Conservation (phyloP, 2,113 vertebrate genomes). For the Emberiza fucata region DNA sequence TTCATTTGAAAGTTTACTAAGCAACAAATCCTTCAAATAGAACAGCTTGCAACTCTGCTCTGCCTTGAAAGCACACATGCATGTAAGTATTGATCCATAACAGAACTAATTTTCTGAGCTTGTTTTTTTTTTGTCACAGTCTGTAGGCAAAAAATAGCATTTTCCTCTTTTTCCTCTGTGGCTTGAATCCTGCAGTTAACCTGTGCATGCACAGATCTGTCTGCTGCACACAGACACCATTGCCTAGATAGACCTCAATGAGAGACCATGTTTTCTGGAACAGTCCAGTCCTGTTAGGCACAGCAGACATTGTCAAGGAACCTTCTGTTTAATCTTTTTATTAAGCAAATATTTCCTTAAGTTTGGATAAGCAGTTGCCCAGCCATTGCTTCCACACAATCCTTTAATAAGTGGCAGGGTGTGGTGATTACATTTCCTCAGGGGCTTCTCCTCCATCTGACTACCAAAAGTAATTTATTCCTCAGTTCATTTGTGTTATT, state of each 20-base stretch:
- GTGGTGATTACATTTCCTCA: conserved; percentile 32
- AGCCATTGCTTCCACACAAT: background rate
- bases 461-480: conserved; percentile 19
- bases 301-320: background rate
- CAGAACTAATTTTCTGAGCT: background rate
- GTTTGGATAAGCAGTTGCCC: background rate
- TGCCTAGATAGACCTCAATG: background rate
- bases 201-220: background rate
- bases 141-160: background rate
- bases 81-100: background rate
- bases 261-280: background rate
- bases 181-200: background rate
- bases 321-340: conserved; percentile 7
- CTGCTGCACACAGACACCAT: background rate
- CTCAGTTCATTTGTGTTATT: background rate
- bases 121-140: background rate
- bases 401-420: conserved; percentile 29
- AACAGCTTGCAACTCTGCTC: background rate
- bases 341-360: conserved; percentile 19
- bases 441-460: background rate
- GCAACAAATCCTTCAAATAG: background rate
- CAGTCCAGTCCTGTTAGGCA: background rate
- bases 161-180: background rate
- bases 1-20: background rate
- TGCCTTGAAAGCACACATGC: background rate